Evolutionary conservation across 1,140 invertebrate genomes (phyloP), one percentile per base, ranked within the genome.

Genomic region (Drusus annulatus): DNA sequence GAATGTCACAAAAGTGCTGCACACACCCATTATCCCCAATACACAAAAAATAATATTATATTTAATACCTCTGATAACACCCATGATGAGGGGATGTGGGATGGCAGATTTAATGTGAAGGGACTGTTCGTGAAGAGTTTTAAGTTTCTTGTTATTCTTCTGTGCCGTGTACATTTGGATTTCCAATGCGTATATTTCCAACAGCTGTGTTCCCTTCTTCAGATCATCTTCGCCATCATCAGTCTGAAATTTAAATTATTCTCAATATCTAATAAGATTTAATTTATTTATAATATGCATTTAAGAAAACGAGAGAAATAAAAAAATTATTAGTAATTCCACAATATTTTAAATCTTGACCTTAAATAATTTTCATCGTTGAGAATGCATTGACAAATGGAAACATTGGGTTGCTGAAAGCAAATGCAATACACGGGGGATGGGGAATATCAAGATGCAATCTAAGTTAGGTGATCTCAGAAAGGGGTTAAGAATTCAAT

Each of bases 141-240:
- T 99, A 7, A 99, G 89, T 88, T 99, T 99, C 87, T 99, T 99
- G 87, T 99, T 99, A 88, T 99, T 99, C 87, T 99, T 99, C 90
- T 99, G 98, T 76, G 97, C 97, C 1, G 98, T 99, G 87, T 99
- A 99, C 98, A 99, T 99, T 92, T 99, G 98, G 86, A 99, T 99
- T 92, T 99, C 98, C 83, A 99, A 89, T 0, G 99, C 99, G 90
- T 99, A 99, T 74, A 99, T 99, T 90, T 99, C 98, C 58, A 99
- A 89, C 8, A 99, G 89, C 86, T 99, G 98, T 2, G 98, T 99
- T 58, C 98, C 98, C 89, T 99, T 99, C 87, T 99, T 99, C 65
- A 99, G 90, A 89, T 99, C 98, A 91, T 99, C 98, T 90, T 99
- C 98, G n/a, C 98, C 98, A 87, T 99, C 97, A 90, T 99, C 98